These are phyloP conservation scores for Phaonia tiefii DNA, from an alignment of 2,888 invertebrate species.

Conservation along the genomic window DNA sequence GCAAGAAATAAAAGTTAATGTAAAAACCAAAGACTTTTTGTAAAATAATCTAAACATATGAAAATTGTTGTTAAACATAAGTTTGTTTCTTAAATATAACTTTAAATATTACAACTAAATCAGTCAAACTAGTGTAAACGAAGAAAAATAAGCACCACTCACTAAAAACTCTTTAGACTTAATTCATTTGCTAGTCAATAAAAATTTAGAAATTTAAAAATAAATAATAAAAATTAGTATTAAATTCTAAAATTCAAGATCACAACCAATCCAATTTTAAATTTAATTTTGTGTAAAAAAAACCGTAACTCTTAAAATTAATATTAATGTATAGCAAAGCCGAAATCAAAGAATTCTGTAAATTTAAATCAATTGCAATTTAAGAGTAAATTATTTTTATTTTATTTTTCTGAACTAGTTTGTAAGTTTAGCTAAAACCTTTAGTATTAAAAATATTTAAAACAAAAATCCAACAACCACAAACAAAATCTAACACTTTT, in stretches of 20 bases:
- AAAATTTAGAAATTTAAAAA: slow-evolving; percentile 36
- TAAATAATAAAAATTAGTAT: slow-evolving; percentile 28
- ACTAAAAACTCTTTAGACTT: slow-evolving; percentile 40
- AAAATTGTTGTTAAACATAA: slow-evolving; percentile 34
- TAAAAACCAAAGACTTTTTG: slow-evolving; percentile 47
- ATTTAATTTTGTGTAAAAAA: slow-evolving; percentile 43
- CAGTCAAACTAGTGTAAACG: slow-evolving; percentile 41
- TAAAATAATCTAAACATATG: slow-evolving; percentile 67
- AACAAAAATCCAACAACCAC: slow-evolving; percentile 56
- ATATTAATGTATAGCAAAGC: not conserved
- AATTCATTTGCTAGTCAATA: slow-evolving; percentile 45
- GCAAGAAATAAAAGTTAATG: slow-evolving; percentile 11
- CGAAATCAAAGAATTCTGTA: slow-evolving; percentile 44
- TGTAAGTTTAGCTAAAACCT: slow-evolving; percentile 72
- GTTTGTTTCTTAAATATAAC: slow-evolving; percentile 44
- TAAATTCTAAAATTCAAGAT: not conserved
- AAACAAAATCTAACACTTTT: slow-evolving; percentile 40
- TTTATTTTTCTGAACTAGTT: slow-evolving; percentile 44
- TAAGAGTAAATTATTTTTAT: not conserved
- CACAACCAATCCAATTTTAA: slow-evolving; percentile 25
- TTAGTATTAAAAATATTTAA: slow-evolving; percentile 63
- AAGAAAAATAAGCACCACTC: slow-evolving; percentile 45
- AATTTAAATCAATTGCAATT: slow-evolving; percentile 5
- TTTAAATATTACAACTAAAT: slow-evolving; percentile 52
- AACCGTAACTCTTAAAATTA: not conserved